Evolutionary conservation across 2,113 vertebrate species (phyloP), one percentile per base, ranked within the genome.

Genomic region (Sminthopsis crassicaudata): DNA sequence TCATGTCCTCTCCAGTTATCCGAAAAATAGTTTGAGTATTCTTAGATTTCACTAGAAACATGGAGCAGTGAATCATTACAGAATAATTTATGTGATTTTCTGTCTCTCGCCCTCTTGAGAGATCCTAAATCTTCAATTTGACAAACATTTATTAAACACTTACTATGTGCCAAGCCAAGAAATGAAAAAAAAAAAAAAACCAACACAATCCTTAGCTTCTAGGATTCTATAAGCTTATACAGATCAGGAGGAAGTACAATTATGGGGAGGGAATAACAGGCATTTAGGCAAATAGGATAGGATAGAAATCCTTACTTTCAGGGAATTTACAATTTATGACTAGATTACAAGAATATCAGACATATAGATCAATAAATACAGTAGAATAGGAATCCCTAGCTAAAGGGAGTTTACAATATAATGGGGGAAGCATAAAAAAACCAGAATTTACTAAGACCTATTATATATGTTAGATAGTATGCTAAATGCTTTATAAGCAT

Each of bases 1-100:
- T 30, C 93, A 54, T 46, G n/a, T 53, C 84, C 36, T 42, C 91
- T 84, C 6, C 42, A 42, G 19, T 84, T 51, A 94, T 48, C 8
- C 94, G 93, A 48, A 92, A 90, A 91, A 93, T 46, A 94, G 91
- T 51, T 92, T 90, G 27, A 89, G 95, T 52, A 27, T 91, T 96
- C 90, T 96, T 94, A 96, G 93, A 92, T 89, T 96, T 94, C 84
- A 94, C 93, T 96, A 89, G 92, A 91, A 94, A 95, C 90, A 93
- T 95, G 96, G 94, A 57, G 92, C 57, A 88, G 91, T 96, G 76
- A 90, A 42, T 93, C 91, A 52, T 30, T 52, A 97, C 52, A 54
- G 96, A 95, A 76, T 25, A 76, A 91, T 91, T 84, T 84, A 84
- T 23, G n/a, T 84, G 16, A 42, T 42, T 42, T 95, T 67, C 36